Base-by-base conservation (phyloP, 2,797 vertebrate genomes). In the Cichlasoma orientale region DNA sequence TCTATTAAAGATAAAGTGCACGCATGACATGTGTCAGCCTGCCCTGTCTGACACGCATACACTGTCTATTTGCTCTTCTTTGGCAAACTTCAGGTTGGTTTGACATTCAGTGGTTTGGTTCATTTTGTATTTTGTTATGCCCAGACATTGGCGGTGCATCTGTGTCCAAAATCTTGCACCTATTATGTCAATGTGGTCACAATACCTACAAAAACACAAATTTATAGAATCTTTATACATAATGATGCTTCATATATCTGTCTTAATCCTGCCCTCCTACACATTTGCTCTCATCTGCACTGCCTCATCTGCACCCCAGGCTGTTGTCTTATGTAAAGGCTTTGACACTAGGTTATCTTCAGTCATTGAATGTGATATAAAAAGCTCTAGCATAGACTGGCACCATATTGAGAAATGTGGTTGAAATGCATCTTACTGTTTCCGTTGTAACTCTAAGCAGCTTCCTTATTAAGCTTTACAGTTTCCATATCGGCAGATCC, bases 21-120 rank as follows among this genome's bases (percentile, higher is more conserved):
- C 13, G 4, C 29, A 63, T 53, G 74, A 25, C 82, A 53, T 81
- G 83, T 70, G 72, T 63, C 54, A 82, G 66, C 76, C 47, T 84
- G 79, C 63, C 75, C 63, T 5, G 13, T 29, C 78, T 55, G 81
- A 75, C 72, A 25, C 38, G 19, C 27, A 54, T 13, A 29, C 6
- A 74, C 21, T 3, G 27, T 68, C 36, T 47, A 3, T 82, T 58
- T 84, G 66, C 44, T 72, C 41, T 58, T 11, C 68, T 47, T 41
- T 56, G 50, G 14, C 29, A 50, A 11, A 27, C 25, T 85, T 58
- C 8, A 56, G 53, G 77, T 75, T 13, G 1, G 56, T 55, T 69
- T 77, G 23, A 71, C 74, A 75, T 57, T 52, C 27, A 58, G 7
- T 52, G 9, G 38, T 5, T 23, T 38, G 36, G 2, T 33, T 33